Base-by-base conservation (phyloP, 2,888 invertebrate genomes). In the Lottia gigantea region DNA sequence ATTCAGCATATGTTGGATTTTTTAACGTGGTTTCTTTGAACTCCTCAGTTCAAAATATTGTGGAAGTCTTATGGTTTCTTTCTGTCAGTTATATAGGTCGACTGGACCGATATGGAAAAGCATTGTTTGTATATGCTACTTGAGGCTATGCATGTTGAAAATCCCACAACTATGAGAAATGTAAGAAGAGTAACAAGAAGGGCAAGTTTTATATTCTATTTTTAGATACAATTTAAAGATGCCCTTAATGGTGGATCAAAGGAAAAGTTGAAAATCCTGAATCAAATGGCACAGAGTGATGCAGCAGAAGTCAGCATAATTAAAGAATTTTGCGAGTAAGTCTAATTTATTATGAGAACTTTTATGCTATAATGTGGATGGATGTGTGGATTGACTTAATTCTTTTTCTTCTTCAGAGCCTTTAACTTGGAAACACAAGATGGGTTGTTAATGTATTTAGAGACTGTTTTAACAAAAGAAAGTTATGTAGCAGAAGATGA, bases 281-380 rank as follows among this genome's bases (percentile, higher is more conserved):
- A 78, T 8, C 70, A 76, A 45, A 76, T 85, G 19, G 81, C 78
- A 4, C 78, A 80, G 71, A 76, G 76, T 76, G 77, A 78, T 16
- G 70, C 76, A 2, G 79, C 79, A 11, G 75, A 76, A 63, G 76
- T 80, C 12, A 67, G 72, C 6, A 71, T 83, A 11, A 72, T 85
- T 14, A 76, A 72, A 64, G 82, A 82, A 26, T 83, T 77, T 71
- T 83, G 83, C 78, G 80, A 77, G 84, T 83, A 74, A 66, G 78
- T 49, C 25, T 26, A 16, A 47, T 66, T 25, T 49, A 2, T 49
- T 23, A 16, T 8, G 6, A 66, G n/a, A 8, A 40, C 14, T 31
- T 15, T 46, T 25, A 40, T 46, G 15, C 55, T 68, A 15, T 49
- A 8, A 49, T 11, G n/a, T 49, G 2, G 11, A n/a, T 55, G 23